Evolutionary conservation across 2,888 invertebrate species (phyloP).

Genomic region (Microctonus hyperodae): DNA sequence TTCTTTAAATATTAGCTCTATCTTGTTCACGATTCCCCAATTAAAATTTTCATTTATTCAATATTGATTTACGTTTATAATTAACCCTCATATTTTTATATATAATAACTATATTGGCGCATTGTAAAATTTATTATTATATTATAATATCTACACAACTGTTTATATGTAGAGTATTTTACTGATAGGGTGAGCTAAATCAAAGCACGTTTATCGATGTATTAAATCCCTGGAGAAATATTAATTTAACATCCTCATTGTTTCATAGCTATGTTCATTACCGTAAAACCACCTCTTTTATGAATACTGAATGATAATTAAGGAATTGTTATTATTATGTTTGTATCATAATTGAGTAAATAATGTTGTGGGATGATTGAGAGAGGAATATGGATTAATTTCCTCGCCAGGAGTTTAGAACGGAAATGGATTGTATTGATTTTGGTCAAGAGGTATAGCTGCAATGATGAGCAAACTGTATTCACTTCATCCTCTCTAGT

Average conservation of each 20-base stretch:
- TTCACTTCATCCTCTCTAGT: too few relatives aligned
- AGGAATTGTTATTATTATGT: background rate
- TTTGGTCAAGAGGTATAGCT: too few relatives aligned
- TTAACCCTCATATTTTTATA: too few relatives aligned
- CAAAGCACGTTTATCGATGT: constrained; percentile 34
- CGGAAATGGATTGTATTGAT: background rate
- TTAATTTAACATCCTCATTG: constrained; percentile 48
- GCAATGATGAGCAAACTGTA: too few relatives aligned
- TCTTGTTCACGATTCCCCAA: too few relatives aligned
- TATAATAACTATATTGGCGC: background rate
- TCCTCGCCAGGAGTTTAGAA: background rate
- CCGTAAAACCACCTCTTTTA: background rate
- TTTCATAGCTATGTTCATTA: constrained; percentile 19
- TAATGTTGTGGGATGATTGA: background rate
- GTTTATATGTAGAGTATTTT: constrained; percentile 25
- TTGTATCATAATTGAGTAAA: background rate
- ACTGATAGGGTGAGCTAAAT: background rate
- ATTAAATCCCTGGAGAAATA: constrained; percentile 48
- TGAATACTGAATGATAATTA: background rate
- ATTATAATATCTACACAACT: constrained; percentile 26
- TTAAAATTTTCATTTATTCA: too few relatives aligned
- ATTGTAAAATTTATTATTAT: constrained; percentile 2
- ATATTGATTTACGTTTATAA: too few relatives aligned
- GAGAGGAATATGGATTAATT: background rate
- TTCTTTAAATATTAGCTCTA: too few relatives aligned